These are phyloP conservation scores for Drosophila emarginata DNA, from an alignment of 2,888 invertebrate genomes.

Conservation along the genomic window DNA sequence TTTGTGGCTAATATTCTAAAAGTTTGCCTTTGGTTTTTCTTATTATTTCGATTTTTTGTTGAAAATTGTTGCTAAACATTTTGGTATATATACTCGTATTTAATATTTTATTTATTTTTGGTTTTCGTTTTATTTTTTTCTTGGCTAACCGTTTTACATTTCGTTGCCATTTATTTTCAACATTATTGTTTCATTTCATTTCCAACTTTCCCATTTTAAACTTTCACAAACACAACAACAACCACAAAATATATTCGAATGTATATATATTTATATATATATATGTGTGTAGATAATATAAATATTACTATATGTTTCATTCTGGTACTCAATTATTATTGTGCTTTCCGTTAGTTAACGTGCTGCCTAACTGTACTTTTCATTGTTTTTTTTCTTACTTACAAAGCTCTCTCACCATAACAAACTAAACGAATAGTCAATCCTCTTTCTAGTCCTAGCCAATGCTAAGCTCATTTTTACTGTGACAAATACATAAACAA, in stretches of 20 bases:
- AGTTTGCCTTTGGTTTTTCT: conserved; percentile 18
- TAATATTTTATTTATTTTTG: not conserved
- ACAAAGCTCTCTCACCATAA: conserved; percentile 62
- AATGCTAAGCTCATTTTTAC: conserved; percentile 3
- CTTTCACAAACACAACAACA: conserved; percentile 55
- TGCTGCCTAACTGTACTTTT: conserved; percentile 47
- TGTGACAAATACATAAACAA: not conserved
- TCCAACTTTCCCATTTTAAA: conserved; percentile 21
- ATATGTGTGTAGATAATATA: conserved; percentile 17
- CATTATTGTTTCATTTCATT: conserved; percentile 53
- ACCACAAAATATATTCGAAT: conserved; percentile 42
- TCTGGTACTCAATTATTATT: conserved; percentile 62
- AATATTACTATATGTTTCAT: conserved; percentile 21
- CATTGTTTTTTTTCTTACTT: conserved; percentile 35
- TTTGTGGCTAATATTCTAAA: conserved; percentile 37
- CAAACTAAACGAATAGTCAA: conserved; percentile 22
- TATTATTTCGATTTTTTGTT: not conserved
- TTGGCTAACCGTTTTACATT: conserved; percentile 19
- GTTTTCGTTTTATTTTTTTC: conserved; percentile 9
- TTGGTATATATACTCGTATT: conserved; percentile 11
- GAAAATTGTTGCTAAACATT: not conserved
- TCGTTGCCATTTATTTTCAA: conserved; percentile 55
- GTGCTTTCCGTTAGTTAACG: conserved; percentile 51
- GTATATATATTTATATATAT: conserved; percentile 29
- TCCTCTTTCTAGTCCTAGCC: not conserved